phyloP scores from a whole-genome alignment of 2,113 vertebrate genomes.

The Ameiurus melas region DNA sequence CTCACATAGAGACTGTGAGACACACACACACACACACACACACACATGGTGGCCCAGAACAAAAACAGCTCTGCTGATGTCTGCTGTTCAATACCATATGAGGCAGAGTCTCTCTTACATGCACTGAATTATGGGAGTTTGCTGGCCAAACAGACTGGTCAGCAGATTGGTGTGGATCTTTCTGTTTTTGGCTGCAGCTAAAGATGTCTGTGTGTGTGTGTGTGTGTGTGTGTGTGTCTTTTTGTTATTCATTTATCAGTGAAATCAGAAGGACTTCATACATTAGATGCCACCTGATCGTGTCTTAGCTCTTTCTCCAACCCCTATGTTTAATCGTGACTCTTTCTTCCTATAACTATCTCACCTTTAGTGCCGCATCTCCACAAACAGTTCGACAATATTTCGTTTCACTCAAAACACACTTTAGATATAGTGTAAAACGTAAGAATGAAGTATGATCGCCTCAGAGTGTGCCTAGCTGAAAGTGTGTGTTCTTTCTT shows the following conservation, averaged over 20 bases:
- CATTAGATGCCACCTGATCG: not conserved
- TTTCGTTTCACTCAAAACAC: not conserved
- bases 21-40: conserved; percentile 44
- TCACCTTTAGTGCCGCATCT: not conserved
- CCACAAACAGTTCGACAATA: not conserved
- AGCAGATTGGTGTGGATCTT: conserved; percentile 52
- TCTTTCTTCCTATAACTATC: not conserved
- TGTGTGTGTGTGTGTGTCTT: conserved; percentile 26
- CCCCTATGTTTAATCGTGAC: not conserved
- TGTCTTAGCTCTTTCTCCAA: not conserved
- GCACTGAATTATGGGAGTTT: conserved; percentile 43
- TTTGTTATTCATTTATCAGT: conserved; percentile 8
- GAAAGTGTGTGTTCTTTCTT: conserved; percentile 5
- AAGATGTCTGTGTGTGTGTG: conserved; percentile 20
- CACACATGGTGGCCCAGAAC: conserved; percentile 25
- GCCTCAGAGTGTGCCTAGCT: conserved; percentile 1
- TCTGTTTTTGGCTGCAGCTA: conserved; percentile 45
- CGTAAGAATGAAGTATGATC: not conserved
- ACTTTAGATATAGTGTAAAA: not conserved
- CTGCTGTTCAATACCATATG: conserved; percentile 44
- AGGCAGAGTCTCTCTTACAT: conserved; percentile 40
- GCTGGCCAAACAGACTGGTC: conserved; percentile 51
- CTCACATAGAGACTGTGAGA: conserved; percentile 42
- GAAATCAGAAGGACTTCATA: not conserved
- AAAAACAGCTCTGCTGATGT: conserved; percentile 35